Evolutionary conservation across 2,113 vertebrate species (phyloP).

Genomic region (Epinephelus fuscoguttatus): DNA sequence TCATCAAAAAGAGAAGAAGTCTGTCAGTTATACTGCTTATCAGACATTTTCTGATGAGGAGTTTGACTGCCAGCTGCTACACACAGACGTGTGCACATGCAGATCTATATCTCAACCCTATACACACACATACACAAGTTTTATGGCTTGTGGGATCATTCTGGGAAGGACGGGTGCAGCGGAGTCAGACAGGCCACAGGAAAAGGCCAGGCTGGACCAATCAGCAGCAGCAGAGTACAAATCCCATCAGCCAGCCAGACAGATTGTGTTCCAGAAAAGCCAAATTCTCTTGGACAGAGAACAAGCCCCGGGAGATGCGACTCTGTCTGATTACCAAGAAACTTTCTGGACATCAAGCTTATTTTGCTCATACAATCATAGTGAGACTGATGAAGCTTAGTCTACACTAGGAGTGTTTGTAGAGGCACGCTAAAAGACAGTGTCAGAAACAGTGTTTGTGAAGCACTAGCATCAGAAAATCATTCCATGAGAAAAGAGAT

Average conservation of each 20-base stretch:
- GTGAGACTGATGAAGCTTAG: conserved; percentile 28
- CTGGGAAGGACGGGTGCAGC: conserved; percentile 44
- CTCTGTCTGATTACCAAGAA: conserved; percentile 67
- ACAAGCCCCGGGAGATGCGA: conserved; percentile 50
- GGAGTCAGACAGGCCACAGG: conserved; percentile 62
- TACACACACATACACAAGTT: conserved; percentile 10
- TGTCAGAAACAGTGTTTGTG: neutral
- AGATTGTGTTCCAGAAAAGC: conserved; percentile 59
- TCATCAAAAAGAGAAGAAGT: neutral
- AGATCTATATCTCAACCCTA: neutral
- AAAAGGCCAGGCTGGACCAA: conserved; percentile 63
- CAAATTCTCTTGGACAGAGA: conserved; percentile 64
- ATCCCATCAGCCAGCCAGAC: conserved; percentile 57
- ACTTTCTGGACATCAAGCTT: conserved; percentile 50
- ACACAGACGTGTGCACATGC: neutral
- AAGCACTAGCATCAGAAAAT: conserved; percentile 29
- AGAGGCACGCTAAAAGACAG: conserved; percentile 5
- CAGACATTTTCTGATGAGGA: neutral
- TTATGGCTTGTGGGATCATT: conserved; percentile 48
- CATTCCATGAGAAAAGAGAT: conserved; percentile 2
- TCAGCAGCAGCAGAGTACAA: conserved; percentile 60
- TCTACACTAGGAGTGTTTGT: conserved; percentile 12
- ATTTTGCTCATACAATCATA: conserved; percentile 35
- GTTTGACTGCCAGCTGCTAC: conserved; percentile 13
- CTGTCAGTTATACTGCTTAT: neutral